A percentile compares a stretch with the other conserved stretches of the same genome.
Conservation (phyloP, 53 echinoderm and acorn worm species). For the Patiria pectinifera region DNA sequence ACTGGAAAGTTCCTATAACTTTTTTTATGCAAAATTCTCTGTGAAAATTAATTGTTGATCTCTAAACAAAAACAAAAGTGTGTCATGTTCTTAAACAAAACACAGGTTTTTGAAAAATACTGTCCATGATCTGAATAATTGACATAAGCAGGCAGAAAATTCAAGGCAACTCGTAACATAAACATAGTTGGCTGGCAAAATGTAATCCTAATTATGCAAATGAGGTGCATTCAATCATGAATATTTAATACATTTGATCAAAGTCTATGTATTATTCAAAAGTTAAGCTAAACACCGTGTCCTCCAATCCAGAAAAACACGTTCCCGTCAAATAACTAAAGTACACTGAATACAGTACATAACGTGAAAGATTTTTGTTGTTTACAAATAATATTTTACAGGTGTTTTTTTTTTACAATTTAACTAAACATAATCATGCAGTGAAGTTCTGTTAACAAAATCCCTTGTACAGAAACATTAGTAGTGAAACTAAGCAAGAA, state of each 20-base stretch:
- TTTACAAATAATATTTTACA: not conserved
- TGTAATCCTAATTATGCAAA: not conserved
- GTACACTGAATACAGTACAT: not conserved
- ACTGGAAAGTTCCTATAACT: too few species aligned
- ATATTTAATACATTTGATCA: not conserved
- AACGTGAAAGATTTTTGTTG: not conserved
- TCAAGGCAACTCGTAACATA: not conserved
- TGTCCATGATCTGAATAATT: not conserved
- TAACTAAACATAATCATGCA: not conserved
- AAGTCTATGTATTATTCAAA: not conserved
- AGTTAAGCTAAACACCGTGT: not conserved
- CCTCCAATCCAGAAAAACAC: too few species aligned
- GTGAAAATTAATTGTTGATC: too few species aligned
- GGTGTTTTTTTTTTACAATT: not conserved
- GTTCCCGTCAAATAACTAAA: not conserved
- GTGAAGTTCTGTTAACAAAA: not conserved
- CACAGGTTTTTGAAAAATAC: too few species aligned
- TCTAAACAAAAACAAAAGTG: too few species aligned
- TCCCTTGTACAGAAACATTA: too few species aligned
- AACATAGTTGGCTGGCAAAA: not conserved
- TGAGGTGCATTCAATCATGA: not conserved
- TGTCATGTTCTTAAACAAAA: not conserved
- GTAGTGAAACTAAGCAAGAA: not conserved
- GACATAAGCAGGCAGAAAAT: not conserved
- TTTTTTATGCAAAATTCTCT: too few species aligned